Evolutionary conservation across 2,113 vertebrate genomes (phyloP).

Genomic region (Pteropus alecto): DNA sequence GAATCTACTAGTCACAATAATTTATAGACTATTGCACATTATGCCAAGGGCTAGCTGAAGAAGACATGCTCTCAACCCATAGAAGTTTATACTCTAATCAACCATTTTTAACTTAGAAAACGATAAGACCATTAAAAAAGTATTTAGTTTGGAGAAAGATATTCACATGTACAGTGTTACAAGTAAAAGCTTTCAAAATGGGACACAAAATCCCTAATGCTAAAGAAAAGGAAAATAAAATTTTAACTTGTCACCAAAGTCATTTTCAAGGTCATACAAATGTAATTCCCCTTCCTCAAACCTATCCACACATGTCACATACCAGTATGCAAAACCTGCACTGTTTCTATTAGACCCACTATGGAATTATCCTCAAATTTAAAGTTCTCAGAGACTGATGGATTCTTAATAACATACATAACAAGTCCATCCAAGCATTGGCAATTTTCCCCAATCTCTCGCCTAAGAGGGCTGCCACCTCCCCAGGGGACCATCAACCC

Average conservation of each 20-base stretch:
- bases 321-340: not conserved
- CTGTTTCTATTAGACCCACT: not conserved
- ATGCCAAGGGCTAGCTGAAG: not conserved
- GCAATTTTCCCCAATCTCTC: not conserved
- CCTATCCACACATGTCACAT: not conserved
- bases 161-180: not conserved
- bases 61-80: not conserved
- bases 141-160: not conserved
- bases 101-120: not conserved
- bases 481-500: not conserved
- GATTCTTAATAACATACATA: not conserved
- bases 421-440: not conserved
- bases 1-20: not conserved
- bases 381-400: not conserved
- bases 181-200: not conserved
- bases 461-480: accelerated
- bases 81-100: not conserved
- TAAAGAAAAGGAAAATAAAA: not conserved
- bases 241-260: not conserved
- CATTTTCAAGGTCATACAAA: not conserved
- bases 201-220: not conserved
- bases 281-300: not conserved
- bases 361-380: not conserved
- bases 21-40: not conserved
- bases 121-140: not conserved